Evolutionary conservation across 2,797 vertebrate genomes (phyloP).

Genomic region (Phataginus tricuspis): DNA sequence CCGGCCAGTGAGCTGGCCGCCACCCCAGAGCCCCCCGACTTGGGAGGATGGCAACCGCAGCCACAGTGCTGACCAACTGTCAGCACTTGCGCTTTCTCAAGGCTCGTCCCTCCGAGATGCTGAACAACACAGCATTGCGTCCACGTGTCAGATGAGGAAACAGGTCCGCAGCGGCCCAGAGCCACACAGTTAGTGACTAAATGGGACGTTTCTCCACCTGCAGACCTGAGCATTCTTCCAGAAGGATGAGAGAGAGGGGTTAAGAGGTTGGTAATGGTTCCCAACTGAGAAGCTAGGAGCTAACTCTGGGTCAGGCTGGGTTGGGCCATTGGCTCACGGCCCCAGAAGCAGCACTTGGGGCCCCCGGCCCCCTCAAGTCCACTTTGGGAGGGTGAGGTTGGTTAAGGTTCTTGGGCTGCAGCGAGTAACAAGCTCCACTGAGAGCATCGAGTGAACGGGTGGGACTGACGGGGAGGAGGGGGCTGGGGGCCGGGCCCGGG

Average conservation of each 20-base stretch:
- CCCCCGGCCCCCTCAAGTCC: not conserved
- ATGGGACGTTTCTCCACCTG: not conserved
- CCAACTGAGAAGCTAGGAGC: not conserved
- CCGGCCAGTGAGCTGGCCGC: no score
- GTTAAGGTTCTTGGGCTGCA: not conserved
- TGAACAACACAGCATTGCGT: not conserved
- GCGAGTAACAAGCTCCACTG: not conserved
- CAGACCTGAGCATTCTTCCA: no score
- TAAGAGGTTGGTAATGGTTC: not conserved
- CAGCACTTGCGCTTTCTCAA: not conserved
- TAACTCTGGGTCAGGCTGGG: not conserved
- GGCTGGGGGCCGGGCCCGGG: no score
- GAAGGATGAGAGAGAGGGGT: not conserved
- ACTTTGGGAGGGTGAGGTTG: not conserved
- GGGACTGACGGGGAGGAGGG: no score
- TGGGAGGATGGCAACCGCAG: fast-evolving
- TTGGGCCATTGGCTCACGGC: no score
- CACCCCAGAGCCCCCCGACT: not conserved
- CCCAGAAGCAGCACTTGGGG: not conserved
- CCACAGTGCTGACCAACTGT: fast-evolving
- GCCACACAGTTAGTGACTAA: not conserved
- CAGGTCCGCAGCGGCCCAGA: not conserved
- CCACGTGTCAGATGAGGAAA: not conserved
- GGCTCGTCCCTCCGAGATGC: not conserved
- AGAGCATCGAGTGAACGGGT: not conserved